Conservation (phyloP, 2,888 invertebrate species). For the Chironomus tentans region DNA sequence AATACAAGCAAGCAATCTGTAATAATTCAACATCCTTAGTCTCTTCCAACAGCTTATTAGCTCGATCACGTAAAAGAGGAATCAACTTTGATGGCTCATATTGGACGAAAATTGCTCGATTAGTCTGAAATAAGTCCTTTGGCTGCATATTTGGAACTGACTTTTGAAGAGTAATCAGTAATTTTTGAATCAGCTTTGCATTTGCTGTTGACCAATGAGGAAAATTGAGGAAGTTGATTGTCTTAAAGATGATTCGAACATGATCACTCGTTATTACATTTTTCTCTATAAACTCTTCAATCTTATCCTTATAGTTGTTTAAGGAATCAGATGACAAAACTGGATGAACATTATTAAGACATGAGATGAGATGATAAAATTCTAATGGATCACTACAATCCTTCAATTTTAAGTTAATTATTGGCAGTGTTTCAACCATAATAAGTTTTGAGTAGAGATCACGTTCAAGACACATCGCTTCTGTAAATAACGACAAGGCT, state of each 20-base stretch:
- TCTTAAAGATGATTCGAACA: constrained; percentile 35
- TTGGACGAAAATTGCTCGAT: constrained; percentile 42
- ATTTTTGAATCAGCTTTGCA: constrained; percentile 36
- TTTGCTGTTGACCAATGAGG: constrained; percentile 43
- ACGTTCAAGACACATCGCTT: constrained; percentile 39
- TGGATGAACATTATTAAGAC: constrained; percentile 41
- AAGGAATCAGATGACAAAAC: constrained; percentile 40
- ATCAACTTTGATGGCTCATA: constrained; percentile 45
- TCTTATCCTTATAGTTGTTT: constrained; percentile 37
- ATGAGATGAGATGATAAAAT: constrained; percentile 43
- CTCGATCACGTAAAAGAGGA: constrained; percentile 40
- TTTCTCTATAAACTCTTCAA: constrained; percentile 36
- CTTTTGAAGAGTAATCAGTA: constrained; percentile 39
- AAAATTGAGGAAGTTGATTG: constrained; percentile 43
- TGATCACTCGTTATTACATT: constrained; percentile 33
- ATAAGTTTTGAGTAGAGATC: constrained; percentile 41
- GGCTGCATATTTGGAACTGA: constrained; percentile 38
- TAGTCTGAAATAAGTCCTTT: constrained; percentile 36
- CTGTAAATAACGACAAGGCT: constrained; percentile 42
- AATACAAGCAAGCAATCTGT: constrained; percentile 42
- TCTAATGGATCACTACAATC: constrained; percentile 38
- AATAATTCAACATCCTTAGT: constrained; percentile 41
- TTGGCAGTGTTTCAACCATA: constrained; percentile 39
- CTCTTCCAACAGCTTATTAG: constrained; percentile 38
- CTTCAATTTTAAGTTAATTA: constrained; percentile 37